A percentile compares a stretch with the other conserved stretches of the same genome.
phyloP scores from a whole-genome alignment of 1,140 invertebrate genomes.

The Euglossa dilemma region DNA sequence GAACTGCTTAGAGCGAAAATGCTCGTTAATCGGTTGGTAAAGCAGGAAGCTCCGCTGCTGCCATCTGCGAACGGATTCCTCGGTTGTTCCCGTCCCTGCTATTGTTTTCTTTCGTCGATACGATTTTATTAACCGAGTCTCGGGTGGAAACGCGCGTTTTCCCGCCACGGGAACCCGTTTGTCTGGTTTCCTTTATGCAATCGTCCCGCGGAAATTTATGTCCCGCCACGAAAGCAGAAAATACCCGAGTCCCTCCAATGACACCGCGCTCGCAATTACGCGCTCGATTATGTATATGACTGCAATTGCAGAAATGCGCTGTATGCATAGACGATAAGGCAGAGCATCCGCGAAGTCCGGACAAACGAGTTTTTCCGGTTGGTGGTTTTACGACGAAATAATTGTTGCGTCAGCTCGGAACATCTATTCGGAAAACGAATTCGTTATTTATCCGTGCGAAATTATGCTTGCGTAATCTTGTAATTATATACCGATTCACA shows the following conservation, averaged over 20 bases:
- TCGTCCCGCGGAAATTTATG: constrained; percentile 2
- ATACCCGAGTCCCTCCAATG: not conserved
- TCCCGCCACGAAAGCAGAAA: not conserved
- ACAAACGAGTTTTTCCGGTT: constrained; percentile 23
- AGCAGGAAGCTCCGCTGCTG: constrained; percentile 48
- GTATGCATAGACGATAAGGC: constrained; percentile 8
- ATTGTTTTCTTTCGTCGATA: constrained; percentile 38
- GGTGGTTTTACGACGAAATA: not conserved
- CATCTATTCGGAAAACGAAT: no score
- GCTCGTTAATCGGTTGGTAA: constrained; percentile 58
- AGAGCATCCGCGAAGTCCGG: not conserved
- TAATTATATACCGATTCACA: no score
- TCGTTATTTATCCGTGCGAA: no score
- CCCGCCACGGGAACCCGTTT: constrained; percentile 3
- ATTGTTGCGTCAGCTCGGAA: not conserved
- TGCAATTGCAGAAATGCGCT: not conserved
- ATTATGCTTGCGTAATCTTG: no score
- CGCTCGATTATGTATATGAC: not conserved
- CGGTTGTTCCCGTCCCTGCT: constrained; percentile 18
- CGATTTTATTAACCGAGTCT: not conserved
- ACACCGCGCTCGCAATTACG: not conserved
- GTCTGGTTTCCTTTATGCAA: not conserved
- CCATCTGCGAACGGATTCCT: constrained; percentile 60
- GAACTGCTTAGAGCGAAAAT: not conserved
- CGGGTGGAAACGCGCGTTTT: not conserved